Evolutionary conservation across 2,797 vertebrate genomes (phyloP).

Genomic region (Rhabdomys pumilio): DNA sequence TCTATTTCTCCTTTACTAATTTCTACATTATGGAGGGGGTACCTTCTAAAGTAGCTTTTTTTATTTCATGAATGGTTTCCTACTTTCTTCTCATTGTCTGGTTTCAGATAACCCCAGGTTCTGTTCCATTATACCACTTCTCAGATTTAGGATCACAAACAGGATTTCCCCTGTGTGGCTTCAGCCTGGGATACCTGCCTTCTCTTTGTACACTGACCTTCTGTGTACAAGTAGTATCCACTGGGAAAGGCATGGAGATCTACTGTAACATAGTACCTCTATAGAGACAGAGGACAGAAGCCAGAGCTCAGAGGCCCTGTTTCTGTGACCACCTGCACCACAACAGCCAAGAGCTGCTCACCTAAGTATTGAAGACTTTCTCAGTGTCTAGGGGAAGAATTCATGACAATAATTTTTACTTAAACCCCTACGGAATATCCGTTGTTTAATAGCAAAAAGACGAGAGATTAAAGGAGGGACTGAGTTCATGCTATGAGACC

Average conservation of each 20-base stretch:
- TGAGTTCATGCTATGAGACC: constrained; percentile 8
- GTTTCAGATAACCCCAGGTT: not conserved
- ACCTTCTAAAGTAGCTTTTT: not conserved
- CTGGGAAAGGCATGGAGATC: not conserved
- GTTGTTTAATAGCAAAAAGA: not conserved
- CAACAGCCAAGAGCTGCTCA: not conserved
- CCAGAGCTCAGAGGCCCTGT: not conserved
- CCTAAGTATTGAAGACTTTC: not conserved
- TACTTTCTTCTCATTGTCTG: not conserved
- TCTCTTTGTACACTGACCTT: not conserved
- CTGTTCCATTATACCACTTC: not conserved
- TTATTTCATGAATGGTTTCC: not conserved
- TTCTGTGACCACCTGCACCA: not conserved
- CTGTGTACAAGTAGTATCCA: not conserved
- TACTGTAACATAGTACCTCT: too few relatives aligned
- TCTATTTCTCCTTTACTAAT: not conserved
- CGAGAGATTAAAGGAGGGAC: not conserved
- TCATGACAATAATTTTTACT: not conserved
- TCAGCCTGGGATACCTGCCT: not conserved
- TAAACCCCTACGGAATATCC: not conserved
- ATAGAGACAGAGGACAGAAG: not conserved
- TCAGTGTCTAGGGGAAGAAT: not conserved
- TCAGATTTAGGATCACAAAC: not conserved
- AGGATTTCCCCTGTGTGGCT: not conserved
- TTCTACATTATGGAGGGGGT: not conserved